A percentile compares a stretch with the other conserved stretches of the same genome.
phyloP scores from a whole-genome alignment of 1,140 invertebrate species.

The Nasonia giraulti region DNA sequence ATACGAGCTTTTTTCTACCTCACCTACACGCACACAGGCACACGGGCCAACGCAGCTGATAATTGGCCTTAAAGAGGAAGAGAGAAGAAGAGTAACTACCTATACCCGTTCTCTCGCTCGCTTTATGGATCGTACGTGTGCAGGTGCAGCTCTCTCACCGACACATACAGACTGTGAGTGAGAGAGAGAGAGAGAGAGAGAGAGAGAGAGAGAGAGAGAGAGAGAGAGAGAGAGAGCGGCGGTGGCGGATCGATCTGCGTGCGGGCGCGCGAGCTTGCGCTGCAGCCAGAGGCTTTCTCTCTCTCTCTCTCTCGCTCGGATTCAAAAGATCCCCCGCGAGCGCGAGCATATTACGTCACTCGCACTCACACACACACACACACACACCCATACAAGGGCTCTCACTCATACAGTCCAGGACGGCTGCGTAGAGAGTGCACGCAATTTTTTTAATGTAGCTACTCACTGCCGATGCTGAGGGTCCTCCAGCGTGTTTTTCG shows the following conservation, averaged over 20 bases:
- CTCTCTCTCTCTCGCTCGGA: not conserved
- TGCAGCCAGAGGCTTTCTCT: not conserved
- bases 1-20: not conserved
- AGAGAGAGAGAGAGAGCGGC: not conserved
- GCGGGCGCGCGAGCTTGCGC: not conserved
- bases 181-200: not conserved
- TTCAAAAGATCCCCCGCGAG: constrained; percentile 7
- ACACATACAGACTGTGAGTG: not conserved
- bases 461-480: constrained; percentile 73
- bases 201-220: not conserved
- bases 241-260: constrained; percentile 11
- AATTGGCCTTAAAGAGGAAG: constrained; percentile 27
- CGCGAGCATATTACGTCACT: constrained; percentile 18
- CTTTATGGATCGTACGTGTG: not conserved
- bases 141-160: not conserved
- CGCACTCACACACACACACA: too few species aligned
- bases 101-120: not conserved
- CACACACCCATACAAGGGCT: too few species aligned
- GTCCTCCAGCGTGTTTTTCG: constrained; percentile 74
- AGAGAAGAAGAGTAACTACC: not conserved
- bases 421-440: not conserved
- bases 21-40: too few species aligned
- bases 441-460: not conserved
- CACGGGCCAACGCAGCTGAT: not conserved
- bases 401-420: too few species aligned